Conservation (phyloP, 2,888 invertebrate species). For the Himalopsyche anomala region DNA sequence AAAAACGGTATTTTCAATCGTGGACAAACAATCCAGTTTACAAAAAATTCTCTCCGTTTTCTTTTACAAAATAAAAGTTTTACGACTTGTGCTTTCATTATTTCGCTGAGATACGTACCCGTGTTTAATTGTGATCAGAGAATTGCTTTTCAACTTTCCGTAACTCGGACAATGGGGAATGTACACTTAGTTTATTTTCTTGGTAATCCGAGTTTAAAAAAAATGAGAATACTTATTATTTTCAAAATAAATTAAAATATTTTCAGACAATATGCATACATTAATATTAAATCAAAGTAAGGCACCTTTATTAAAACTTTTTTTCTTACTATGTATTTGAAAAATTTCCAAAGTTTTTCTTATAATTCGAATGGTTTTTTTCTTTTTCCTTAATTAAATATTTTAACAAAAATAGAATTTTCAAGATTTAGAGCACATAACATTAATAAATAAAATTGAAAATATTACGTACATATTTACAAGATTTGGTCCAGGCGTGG, state of each 20-base stretch:
- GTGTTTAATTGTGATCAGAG: conserved; percentile 20
- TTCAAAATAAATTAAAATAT: conserved; percentile 4
- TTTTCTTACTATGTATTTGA: too few relatives aligned
- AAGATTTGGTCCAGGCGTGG: too few relatives aligned
- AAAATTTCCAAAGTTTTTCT: too few relatives aligned
- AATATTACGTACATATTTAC: too few relatives aligned
- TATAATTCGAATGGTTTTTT: too few relatives aligned
- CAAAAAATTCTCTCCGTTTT: background rate
- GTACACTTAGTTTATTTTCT: background rate
- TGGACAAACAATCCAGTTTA: background rate
- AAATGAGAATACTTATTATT: background rate
- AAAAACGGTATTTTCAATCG: background rate
- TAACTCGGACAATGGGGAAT: background rate
- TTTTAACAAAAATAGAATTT: too few relatives aligned
- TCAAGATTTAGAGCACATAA: too few relatives aligned
- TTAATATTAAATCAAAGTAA: too few relatives aligned
- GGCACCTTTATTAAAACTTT: too few relatives aligned
- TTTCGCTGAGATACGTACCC: background rate
- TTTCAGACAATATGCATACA: background rate
- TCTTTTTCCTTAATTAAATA: too few relatives aligned
- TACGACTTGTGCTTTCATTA: background rate
- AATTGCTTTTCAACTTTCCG: conserved; percentile 11
- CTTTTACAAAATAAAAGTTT: conserved; percentile 4
- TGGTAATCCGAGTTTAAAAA: background rate
- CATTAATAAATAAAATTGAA: too few relatives aligned